Conservation (phyloP, 1,140 invertebrate species). For the Bombus terrestris region DNA sequence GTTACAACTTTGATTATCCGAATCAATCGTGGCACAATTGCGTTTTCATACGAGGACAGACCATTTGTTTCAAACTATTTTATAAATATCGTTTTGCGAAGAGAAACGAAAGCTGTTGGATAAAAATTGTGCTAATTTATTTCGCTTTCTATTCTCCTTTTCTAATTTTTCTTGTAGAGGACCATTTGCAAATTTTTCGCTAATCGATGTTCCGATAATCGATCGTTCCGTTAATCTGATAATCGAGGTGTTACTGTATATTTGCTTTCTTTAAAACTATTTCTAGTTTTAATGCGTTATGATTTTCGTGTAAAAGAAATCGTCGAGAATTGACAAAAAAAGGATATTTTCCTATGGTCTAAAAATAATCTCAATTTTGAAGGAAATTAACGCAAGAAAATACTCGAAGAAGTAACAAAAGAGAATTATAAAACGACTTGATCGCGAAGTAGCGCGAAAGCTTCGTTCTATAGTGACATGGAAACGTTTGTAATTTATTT, state of each 20-base stretch:
- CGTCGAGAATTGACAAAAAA: not conserved
- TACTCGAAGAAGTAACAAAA: not conserved
- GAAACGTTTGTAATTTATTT: conserved; percentile 22
- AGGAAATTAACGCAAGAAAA: not conserved
- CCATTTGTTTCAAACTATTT: no score
- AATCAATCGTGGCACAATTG: no score
- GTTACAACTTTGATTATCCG: no score
- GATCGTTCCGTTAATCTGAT: not conserved
- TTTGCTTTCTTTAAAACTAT: not conserved
- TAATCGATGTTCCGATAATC: not conserved
- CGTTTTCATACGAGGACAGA: no score
- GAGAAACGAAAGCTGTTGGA: no score
- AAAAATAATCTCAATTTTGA: not conserved
- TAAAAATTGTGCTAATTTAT: no score
- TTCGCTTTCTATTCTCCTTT: not conserved
- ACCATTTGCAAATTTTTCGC: not conserved
- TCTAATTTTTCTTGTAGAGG: not conserved
- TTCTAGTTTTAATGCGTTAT: no score
- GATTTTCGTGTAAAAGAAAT: no score
- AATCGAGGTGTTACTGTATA: not conserved
- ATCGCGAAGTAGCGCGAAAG: not conserved
- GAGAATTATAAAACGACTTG: not conserved
- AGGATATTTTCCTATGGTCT: not conserved
- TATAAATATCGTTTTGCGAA: no score
- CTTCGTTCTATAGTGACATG: not conserved